Conservation (phyloP, 2,888 invertebrate genomes). For the Drosophila prostipennis region DNA sequence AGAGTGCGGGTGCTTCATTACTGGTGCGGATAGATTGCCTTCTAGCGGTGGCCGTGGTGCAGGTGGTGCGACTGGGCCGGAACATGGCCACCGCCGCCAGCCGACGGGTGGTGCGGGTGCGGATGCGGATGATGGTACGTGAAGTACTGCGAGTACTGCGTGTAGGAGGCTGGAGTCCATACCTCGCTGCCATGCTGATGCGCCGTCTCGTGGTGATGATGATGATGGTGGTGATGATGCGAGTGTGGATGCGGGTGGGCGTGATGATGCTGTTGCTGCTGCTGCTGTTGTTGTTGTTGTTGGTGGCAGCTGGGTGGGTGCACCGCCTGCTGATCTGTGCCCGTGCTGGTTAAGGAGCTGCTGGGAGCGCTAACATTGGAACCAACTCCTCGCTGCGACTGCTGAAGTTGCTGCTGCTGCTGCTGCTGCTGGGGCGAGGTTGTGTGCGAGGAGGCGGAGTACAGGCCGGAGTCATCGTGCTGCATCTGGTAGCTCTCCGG, state of each 20-base stretch:
- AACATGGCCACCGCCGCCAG: constrained; percentile 48
- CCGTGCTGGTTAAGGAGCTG: constrained; percentile 68
- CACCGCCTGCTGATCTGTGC: constrained; percentile 48
- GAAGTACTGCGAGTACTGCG: constrained; percentile 88
- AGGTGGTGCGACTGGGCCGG: constrained; percentile 82
- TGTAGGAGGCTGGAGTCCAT: constrained; percentile 86
- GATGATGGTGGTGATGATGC: constrained; percentile 55
- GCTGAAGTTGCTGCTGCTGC: constrained; percentile 45
- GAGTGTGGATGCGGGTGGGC: constrained; percentile 59
- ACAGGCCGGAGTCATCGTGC: constrained; percentile 79
- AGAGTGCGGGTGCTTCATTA: constrained; percentile 42
- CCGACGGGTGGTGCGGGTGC: constrained; percentile 77
- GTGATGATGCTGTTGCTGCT: constrained; percentile 39
- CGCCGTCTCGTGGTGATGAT: constrained; percentile 55
- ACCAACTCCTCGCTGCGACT: constrained; percentile 53
- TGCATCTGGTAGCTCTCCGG: constrained; percentile 81
- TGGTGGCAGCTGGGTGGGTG: constrained; percentile 47
- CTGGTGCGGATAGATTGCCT: constrained; percentile 28
- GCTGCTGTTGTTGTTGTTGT: constrained; percentile 44
- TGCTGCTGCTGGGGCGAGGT: constrained; percentile 79
- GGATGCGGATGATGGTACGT: constrained; percentile 85
- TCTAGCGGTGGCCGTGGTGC: constrained; percentile 83
- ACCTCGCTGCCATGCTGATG: constrained; percentile 85
- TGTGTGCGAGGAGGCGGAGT: constrained; percentile 81
- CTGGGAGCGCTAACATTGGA: constrained; percentile 64